These are phyloP conservation scores for Scleropages formosus DNA, from an alignment of 2,797 vertebrate species.

Conservation along the genomic window DNA sequence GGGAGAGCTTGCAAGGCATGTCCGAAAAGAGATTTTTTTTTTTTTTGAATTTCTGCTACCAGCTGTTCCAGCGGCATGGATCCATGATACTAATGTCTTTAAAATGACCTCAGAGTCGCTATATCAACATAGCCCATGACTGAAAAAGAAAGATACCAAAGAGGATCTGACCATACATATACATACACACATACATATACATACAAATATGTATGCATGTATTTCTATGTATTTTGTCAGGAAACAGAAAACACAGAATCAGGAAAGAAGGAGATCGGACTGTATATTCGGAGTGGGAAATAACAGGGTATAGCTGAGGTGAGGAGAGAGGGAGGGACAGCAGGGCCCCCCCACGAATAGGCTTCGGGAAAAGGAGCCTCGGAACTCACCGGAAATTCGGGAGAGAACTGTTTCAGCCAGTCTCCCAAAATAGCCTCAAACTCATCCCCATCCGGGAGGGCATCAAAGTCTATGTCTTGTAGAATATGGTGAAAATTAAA, in stretches of 20 bases:
- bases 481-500: constrained; percentile 87
- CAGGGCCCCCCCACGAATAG: constrained; percentile 50
- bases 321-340: constrained; percentile 50
- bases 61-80: constrained; percentile 31
- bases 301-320: constrained; percentile 51
- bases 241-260: constrained; percentile 60
- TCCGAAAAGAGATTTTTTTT: constrained; percentile 29
- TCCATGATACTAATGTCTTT: constrained; percentile 25
- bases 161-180: constrained; percentile 33
- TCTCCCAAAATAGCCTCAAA: constrained; percentile 81
- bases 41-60: constrained; percentile 34
- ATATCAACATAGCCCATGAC: constrained; percentile 31
- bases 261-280: constrained; percentile 57
- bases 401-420: constrained; percentile 78
- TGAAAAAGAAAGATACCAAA: constrained; percentile 35
- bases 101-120: constrained; percentile 22
- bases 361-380: constrained; percentile 67
- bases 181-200: constrained; percentile 42
- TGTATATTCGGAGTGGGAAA: constrained; percentile 49
- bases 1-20: constrained; percentile 28
- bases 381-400: constrained; percentile 74
- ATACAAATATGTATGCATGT: constrained; percentile 40
- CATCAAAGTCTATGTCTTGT: constrained; percentile 87
- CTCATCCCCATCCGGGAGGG: constrained; percentile 82
- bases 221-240: constrained; percentile 37